Percentiles rank a stretch among this genome's conserved stretches.
Conservation (phyloP, 2,797 vertebrate genomes). For the Amphiprion clarkii region DNA sequence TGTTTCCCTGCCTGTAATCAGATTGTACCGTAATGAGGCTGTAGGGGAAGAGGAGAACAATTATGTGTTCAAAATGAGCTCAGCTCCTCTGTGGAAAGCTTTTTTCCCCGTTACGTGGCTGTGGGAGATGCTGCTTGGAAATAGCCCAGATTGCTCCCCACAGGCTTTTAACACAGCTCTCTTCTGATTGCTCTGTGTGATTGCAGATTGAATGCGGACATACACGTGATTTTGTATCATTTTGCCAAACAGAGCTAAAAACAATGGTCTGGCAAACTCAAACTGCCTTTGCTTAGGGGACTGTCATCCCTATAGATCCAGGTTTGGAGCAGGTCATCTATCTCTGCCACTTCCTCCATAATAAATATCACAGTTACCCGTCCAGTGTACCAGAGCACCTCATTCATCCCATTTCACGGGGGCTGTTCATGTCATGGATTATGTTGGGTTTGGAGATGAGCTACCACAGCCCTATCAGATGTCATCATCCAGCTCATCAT, state of each 20-base stretch:
- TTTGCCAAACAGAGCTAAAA: conserved; percentile 47
- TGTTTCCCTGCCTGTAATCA: conserved; percentile 77
- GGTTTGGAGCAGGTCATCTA: conserved; percentile 17
- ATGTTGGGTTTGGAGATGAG: conserved; percentile 19
- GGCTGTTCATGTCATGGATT: conserved; percentile 21
- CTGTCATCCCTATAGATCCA: conserved; percentile 3
- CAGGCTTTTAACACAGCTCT: conserved; percentile 65
- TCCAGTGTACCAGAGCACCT: conserved; percentile 4
- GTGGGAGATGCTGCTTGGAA: conserved; percentile 76
- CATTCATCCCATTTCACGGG: conserved; percentile 25
- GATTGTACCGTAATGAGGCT: conserved; percentile 79
- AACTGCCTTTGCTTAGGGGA: conserved; percentile 24
- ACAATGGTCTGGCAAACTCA: conserved; percentile 28
- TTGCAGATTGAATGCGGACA: conserved; percentile 72
- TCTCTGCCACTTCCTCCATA: conserved; percentile 8
- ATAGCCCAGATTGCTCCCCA: conserved; percentile 78
- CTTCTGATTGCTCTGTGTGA: conserved; percentile 67
- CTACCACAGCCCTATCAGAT: conserved; percentile 36
- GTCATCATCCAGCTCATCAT: conserved; percentile 25
- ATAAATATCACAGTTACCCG: conserved; percentile 17
- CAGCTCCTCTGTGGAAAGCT: conserved; percentile 74
- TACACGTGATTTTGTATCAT: conserved; percentile 62
- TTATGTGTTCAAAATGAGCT: conserved; percentile 83
- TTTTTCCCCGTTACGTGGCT: conserved; percentile 24
- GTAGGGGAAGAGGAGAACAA: conserved; percentile 77